Evolutionary conservation across 2,113 vertebrate species (phyloP).

Genomic region (Agelaius phoeniceus): DNA sequence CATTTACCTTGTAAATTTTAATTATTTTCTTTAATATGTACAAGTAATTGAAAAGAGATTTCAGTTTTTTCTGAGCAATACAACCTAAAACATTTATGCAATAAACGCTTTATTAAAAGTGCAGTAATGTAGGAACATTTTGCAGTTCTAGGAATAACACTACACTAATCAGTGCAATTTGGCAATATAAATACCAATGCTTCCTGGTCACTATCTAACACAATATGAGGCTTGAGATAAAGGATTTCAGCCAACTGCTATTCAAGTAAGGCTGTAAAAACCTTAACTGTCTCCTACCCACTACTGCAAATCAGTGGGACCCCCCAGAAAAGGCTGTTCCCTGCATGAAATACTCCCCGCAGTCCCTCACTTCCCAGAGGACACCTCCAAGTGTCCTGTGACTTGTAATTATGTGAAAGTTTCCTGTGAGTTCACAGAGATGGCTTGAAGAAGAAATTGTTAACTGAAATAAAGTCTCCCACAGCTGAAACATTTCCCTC

Average conservation of each 20-base stretch:
- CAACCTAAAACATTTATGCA: background rate
- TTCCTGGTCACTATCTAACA: constrained; percentile 5
- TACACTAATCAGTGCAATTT: background rate
- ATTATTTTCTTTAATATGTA: background rate
- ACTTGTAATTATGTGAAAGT: background rate
- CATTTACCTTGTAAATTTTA: background rate
- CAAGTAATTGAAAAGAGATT: background rate
- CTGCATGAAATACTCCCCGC: background rate
- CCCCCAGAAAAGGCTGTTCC: background rate
- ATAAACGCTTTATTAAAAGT: background rate
- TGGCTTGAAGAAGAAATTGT: background rate
- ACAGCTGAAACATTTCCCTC: background rate
- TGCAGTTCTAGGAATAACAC: background rate
- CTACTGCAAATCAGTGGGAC: background rate
- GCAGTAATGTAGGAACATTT: background rate
- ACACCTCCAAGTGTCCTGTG: accelerated
- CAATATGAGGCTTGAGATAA: background rate
- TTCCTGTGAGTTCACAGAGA: background rate
- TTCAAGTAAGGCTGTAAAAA: background rate
- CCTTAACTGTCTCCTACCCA: background rate
- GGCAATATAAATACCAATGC: background rate
- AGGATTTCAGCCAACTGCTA: background rate
- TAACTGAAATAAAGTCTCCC: background rate
- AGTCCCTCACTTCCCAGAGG: background rate
- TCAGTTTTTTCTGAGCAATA: background rate